Percentiles rank a stretch among this genome's conserved stretches.
Evolutionary conservation across 64 coral and sea anemone species (phyloP).

Genomic region (Catalaphyllia jardinei): DNA sequence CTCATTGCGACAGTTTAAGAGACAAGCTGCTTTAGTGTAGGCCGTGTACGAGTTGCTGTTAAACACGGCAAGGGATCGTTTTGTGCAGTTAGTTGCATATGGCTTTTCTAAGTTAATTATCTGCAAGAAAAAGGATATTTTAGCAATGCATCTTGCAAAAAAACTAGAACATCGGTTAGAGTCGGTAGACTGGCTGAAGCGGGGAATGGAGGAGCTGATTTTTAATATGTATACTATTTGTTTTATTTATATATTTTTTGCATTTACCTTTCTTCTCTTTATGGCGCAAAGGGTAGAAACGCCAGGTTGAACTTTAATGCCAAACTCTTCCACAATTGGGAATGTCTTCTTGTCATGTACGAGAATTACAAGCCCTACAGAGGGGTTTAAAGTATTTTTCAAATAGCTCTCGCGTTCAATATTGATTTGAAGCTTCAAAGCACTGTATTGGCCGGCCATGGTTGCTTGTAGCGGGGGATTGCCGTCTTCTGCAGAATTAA

Average conservation of each 20-base stretch:
- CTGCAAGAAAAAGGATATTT: background rate
- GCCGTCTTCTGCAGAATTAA: background rate
- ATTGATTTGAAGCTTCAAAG: slow-evolving; percentile 7
- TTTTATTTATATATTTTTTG: too few species aligned
- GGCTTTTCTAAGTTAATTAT: slow-evolving; percentile 12
- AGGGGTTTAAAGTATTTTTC: background rate
- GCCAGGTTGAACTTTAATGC: background rate
- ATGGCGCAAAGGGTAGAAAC: slow-evolving; percentile 3
- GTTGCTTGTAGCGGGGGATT: background rate
- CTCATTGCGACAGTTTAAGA: slow-evolving; percentile 16
- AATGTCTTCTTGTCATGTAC: slow-evolving; percentile 5
- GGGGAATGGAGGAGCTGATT: too few species aligned
- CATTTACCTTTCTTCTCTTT: slow-evolving; percentile 28
- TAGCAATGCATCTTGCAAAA: too few species aligned
- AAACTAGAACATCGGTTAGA: too few species aligned
- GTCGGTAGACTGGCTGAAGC: too few species aligned
- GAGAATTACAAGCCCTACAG: slow-evolving; percentile 14
- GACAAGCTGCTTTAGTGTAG: background rate
- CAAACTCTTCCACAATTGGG: background rate
- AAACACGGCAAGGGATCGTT: background rate
- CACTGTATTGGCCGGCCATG: background rate
- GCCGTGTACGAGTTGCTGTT: background rate
- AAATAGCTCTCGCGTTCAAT: slow-evolving; percentile 4
- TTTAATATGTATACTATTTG: too few species aligned
- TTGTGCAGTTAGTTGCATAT: background rate